Conservation (phyloP, 2,113 vertebrate genomes). For the Apus apus region DNA sequence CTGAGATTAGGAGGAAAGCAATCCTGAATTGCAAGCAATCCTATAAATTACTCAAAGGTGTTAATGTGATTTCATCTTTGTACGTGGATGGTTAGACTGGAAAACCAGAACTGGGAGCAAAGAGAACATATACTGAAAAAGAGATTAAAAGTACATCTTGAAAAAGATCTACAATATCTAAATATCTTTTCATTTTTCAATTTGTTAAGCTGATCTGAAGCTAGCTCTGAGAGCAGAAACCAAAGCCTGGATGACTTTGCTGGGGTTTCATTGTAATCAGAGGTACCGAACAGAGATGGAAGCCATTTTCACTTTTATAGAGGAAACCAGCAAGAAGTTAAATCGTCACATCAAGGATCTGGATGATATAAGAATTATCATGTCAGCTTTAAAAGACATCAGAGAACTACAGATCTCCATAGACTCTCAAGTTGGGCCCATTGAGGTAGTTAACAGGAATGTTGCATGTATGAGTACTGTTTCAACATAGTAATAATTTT, state of each 20-base stretch:
- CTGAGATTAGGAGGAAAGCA: not conserved
- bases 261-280: slow-evolving; percentile 86
- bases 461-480: not conserved
- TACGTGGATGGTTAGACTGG: not conserved
- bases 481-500: not conserved
- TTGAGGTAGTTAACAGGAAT: slow-evolving; percentile 83
- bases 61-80: not conserved
- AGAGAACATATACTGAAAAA: not conserved
- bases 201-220: slow-evolving; percentile 86
- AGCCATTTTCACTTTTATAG: slow-evolving; percentile 86
- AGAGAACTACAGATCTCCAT: slow-evolving; percentile 86
- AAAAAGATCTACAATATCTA: not conserved
- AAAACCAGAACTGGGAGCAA: not conserved
- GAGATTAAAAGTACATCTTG: not conserved
- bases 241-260: slow-evolving; percentile 88
- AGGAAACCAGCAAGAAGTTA: slow-evolving; percentile 90
- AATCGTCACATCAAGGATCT: slow-evolving; percentile 89
- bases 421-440: slow-evolving; percentile 89
- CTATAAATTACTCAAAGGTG: not conserved
- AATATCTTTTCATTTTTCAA: not conserved
- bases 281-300: slow-evolving; percentile 92
- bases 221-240: slow-evolving; percentile 87
- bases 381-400: slow-evolving; percentile 91
- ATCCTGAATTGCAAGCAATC: not conserved
- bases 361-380: slow-evolving; percentile 91